Base-by-base conservation (phyloP, 2,113 vertebrate genomes). In the Ochotona curzoniae region DNA sequence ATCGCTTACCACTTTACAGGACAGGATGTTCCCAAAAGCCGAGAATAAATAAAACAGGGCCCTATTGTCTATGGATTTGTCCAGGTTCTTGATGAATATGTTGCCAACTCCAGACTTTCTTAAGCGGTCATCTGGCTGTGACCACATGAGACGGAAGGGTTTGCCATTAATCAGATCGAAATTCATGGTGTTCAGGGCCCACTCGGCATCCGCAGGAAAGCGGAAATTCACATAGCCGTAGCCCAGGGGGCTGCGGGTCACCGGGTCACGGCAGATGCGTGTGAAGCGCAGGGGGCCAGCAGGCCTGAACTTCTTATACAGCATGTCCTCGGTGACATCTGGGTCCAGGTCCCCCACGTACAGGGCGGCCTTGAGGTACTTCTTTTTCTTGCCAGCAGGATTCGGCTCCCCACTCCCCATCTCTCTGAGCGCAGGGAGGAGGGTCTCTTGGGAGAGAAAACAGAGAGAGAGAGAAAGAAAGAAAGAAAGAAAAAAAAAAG, bases 131-230 rank as follows among this genome's bases (percentile, higher is more conserved):
- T 99, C 99, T 97, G 99, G 98, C 97, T 99, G 99, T 82, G 99
- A 99, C 99, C 99, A 99, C 99, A 99, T 99, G 97, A 99, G 99
- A 95, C 99, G 98, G 98, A 99, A 99, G 44, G 99, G 99, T 94
- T 99, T 99, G 81, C 99, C 99, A 97, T 99, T 99, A 97, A 99
- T 99, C 97, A 99, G 98, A 90, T 99, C 99, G 95, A 99, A 99
- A 97, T 99, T 99, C 99, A 99, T 99, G 97, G 99, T 99, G 96
- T 99, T 99, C 94, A 99, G 97, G 85, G 99, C 99, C 98, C 99
- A 98, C 94, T 99, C 99, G n/a, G 99, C 99, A 88, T 96, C 96
- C 0, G 93, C 94, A 8, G 96, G 93, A 81, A 96, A 95, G 28
- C 96, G 96, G 74, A 96, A 96, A 90, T 97, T 97, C 64, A 96